These are phyloP conservation scores for Uromys caudimaculatus DNA, from an alignment of 2,797 vertebrate species.

Conservation along the genomic window DNA sequence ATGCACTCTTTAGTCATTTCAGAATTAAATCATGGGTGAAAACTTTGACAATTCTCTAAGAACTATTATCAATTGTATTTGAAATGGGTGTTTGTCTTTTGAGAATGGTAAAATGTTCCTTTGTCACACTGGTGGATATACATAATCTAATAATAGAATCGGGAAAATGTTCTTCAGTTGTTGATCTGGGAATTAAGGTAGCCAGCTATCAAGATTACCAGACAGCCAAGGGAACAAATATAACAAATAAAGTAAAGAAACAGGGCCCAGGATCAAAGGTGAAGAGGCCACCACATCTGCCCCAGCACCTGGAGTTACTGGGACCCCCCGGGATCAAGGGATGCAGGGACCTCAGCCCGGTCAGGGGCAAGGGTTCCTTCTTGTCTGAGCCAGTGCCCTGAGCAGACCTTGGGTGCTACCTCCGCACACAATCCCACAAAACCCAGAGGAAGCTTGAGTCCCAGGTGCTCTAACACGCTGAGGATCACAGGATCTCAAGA, in stretches of 20 bases:
- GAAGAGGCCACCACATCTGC: no score
- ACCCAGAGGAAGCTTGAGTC: no score
- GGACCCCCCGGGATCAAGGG: no score
- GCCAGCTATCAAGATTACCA: conserved; percentile 5
- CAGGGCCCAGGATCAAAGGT: no score
- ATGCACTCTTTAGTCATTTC: background rate
- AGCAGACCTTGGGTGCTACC: no score
- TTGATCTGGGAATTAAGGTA: background rate
- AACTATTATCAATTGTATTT: background rate
- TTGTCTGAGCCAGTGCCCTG: no score
- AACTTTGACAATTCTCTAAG: background rate
- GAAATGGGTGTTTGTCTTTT: background rate
- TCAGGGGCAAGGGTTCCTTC: no score
- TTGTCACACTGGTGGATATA: background rate
- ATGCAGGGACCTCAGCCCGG: no score
- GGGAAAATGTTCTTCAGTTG: background rate
- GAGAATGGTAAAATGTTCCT: background rate
- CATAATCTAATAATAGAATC: background rate
- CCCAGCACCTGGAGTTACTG: no score
- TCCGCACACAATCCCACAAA: no score
- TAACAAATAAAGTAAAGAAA: background rate
- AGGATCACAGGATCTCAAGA: no score
- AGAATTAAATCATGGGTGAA: background rate
- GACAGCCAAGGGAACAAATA: background rate
- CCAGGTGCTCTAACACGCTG: no score